phyloP scores from a whole-genome alignment of 1,140 invertebrate species.

The Maniola jurtina region DNA sequence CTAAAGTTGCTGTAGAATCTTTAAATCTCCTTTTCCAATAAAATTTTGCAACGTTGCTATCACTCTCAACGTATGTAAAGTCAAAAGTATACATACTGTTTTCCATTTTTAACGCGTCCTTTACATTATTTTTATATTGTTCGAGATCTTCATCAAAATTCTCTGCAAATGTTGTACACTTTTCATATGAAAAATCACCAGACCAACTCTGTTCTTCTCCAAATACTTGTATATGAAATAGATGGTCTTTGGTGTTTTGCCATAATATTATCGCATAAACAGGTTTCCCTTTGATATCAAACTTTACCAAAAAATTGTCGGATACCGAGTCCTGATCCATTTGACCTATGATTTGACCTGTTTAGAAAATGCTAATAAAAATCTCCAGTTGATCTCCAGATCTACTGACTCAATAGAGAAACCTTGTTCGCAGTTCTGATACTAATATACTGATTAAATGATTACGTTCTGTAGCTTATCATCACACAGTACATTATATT shows the following conservation, averaged over 20 bases:
- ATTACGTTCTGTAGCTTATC: too few species aligned
- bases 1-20: slow-evolving; percentile 34
- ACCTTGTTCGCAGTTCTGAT: too few species aligned
- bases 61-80: slow-evolving; percentile 29
- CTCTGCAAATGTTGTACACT: slow-evolving; percentile 38
- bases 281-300: slow-evolving; percentile 36
- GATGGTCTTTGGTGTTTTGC: slow-evolving; percentile 38
- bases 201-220: slow-evolving; percentile 45
- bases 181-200: slow-evolving; percentile 48
- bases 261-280: slow-evolving; percentile 50
- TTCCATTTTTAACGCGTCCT: slow-evolving; percentile 34
- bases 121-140: slow-evolving; percentile 46
- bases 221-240: slow-evolving; percentile 55
- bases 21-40: slow-evolving; percentile 54
- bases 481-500: too few species aligned
- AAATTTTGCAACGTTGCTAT: slow-evolving; percentile 40
- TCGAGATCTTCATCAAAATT: slow-evolving; percentile 43
- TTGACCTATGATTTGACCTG: too few species aligned
- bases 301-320: slow-evolving; percentile 35
- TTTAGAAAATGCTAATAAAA: not conserved
- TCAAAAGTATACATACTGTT: slow-evolving; percentile 41
- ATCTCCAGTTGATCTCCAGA: too few species aligned
- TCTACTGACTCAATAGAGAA: not conserved
- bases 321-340: slow-evolving; percentile 13
- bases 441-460: too few species aligned